These are phyloP conservation scores for Myotis myotis DNA, from an alignment of 2,797 vertebrate genomes.

Conservation along the genomic window DNA sequence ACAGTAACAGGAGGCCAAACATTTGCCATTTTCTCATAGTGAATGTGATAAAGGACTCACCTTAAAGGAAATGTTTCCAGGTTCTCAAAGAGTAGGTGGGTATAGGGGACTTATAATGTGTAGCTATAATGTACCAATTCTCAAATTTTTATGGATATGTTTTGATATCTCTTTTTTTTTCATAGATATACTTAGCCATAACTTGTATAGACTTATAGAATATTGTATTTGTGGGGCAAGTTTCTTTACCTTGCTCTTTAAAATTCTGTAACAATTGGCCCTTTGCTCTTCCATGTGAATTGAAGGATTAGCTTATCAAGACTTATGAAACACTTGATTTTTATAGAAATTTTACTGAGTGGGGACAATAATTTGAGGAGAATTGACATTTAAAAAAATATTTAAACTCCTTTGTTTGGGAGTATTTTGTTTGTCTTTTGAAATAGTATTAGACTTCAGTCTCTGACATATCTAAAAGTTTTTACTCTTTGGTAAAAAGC, in stretches of 20 bases:
- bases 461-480: not conserved
- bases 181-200: not conserved
- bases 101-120: not conserved
- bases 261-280: not conserved
- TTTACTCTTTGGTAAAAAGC: not conserved
- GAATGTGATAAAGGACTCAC: not conserved
- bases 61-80: not conserved
- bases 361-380: not conserved
- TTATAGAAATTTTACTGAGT: conserved; percentile 10
- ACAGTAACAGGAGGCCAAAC: not conserved
- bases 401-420: too few species aligned
- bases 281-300: not conserved
- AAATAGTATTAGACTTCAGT: not conserved
- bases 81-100: not conserved
- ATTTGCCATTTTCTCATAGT: not conserved
- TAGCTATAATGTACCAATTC: not conserved
- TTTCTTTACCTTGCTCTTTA: not conserved
- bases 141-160: not conserved
- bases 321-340: not conserved
- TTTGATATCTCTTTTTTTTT: not conserved
- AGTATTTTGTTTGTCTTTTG: not conserved
- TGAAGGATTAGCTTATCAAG: not conserved
- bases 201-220: not conserved
- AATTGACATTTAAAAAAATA: not conserved
- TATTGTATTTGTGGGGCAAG: not conserved